Percentiles rank a stretch among this genome's conserved stretches.
These are phyloP conservation scores for Miniopterus natalensis DNA, from an alignment of 2,113 vertebrate species.

Conservation along the genomic window DNA sequence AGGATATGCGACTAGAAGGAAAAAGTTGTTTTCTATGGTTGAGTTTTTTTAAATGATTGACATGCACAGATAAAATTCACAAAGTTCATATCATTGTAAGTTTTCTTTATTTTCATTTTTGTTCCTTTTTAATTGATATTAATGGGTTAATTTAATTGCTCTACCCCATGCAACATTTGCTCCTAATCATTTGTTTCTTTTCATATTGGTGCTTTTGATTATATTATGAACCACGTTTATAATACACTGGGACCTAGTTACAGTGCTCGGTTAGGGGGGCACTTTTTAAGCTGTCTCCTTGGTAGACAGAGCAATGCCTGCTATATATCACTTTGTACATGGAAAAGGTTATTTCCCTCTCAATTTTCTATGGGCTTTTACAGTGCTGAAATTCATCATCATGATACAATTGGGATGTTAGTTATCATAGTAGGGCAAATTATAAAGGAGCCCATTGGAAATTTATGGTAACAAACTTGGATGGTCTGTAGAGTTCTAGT, in stretches of 20 bases:
- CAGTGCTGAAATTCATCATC: constrained; percentile 67
- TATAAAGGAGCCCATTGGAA: constrained; percentile 64
- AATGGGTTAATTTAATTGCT: background rate
- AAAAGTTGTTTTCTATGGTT: constrained; percentile 65
- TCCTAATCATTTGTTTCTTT: constrained; percentile 29
- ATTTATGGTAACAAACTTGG: constrained; percentile 39
- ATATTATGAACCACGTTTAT: constrained; percentile 33
- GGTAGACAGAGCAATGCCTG: background rate
- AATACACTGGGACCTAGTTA: background rate
- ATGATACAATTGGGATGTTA: constrained; percentile 60
- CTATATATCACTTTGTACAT: constrained; percentile 46
- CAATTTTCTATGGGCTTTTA: constrained; percentile 68
- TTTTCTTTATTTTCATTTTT: constrained; percentile 67
- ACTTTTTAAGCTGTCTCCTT: background rate
- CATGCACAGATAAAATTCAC: constrained; percentile 15
- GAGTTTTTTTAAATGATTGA: constrained; percentile 45
- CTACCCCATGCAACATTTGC: background rate
- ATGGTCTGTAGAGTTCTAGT: constrained; percentile 53
- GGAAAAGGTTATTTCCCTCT: constrained; percentile 76
- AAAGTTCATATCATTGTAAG: background rate
- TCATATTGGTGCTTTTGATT: constrained; percentile 47
- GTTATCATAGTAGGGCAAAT: constrained; percentile 20
- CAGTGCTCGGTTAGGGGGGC: background rate
- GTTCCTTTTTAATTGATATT: constrained; percentile 38
- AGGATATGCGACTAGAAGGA: constrained; percentile 6